Evolutionary conservation across 2,113 vertebrate genomes (phyloP).

Genomic region (Pygoscelis adeliae): DNA sequence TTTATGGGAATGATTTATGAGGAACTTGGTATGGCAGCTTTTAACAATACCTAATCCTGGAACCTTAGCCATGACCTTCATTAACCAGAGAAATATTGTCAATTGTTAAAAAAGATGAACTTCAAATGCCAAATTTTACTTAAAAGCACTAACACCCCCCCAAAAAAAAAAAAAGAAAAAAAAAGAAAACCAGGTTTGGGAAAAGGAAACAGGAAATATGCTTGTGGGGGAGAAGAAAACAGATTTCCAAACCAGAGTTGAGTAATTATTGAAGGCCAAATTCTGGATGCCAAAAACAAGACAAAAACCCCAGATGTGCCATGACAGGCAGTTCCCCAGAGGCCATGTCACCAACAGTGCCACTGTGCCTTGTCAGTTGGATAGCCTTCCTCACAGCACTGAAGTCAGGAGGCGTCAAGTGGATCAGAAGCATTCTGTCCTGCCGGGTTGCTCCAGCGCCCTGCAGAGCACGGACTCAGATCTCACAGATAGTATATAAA

Average conservation of each 20-base stretch:
- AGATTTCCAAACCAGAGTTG: background rate
- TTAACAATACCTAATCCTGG: background rate
- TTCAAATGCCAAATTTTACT: background rate
- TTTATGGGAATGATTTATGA: constrained; percentile 11
- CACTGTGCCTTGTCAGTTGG: too few species aligned
- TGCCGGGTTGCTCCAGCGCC: accelerated
- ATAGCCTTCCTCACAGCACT: background rate
- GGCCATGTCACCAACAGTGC: background rate
- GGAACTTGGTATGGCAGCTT: background rate
- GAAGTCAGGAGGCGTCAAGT: background rate
- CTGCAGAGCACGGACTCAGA: accelerated
- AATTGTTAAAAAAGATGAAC: background rate
- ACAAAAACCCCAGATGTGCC: background rate
- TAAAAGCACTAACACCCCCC: background rate
- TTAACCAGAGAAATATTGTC: background rate
- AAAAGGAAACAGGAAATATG: background rate
- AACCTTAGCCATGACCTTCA: background rate
- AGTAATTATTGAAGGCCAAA: background rate
- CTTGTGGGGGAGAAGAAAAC: background rate
- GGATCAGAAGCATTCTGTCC: background rate
- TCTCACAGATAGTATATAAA: background rate
- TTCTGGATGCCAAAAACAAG: background rate
- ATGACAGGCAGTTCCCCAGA: background rate
- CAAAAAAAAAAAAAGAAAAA: background rate
- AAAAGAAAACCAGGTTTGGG: background rate